Percentiles rank a stretch among this genome's conserved stretches.
These are phyloP conservation scores for Wiebesia pumilae DNA, from an alignment of 1,140 invertebrate species.

Conservation along the genomic window DNA sequence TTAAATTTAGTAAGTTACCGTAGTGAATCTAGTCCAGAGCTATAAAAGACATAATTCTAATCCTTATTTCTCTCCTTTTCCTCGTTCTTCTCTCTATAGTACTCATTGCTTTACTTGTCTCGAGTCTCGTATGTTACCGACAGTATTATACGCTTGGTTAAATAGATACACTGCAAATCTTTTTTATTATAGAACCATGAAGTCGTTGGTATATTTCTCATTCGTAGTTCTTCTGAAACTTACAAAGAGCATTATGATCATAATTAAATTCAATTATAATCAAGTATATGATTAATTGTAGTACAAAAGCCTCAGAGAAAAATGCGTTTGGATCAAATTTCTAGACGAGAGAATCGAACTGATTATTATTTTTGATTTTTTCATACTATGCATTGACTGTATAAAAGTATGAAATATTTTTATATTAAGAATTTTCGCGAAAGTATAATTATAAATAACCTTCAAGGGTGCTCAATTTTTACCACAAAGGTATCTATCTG, in stretches of 20 bases:
- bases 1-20: background rate
- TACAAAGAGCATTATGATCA: background rate
- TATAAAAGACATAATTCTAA: background rate
- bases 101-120: background rate
- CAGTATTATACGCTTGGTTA: background rate
- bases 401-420: background rate
- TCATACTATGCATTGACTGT: background rate
- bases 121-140: background rate
- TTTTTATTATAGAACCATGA: background rate
- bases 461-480: too few species aligned
- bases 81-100: background rate
- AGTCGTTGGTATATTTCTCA: background rate
- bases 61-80: background rate
- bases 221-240: background rate
- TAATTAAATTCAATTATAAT: background rate
- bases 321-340: background rate
- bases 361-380: background rate
- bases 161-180: background rate
- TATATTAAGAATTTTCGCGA: background rate
- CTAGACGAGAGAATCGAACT: background rate
- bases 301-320: background rate
- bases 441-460: too few species aligned
- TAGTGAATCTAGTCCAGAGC: background rate
- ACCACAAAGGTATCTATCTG: too few species aligned
- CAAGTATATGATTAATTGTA: background rate